These are phyloP conservation scores for Acheta domesticus DNA, from an alignment of 2,888 invertebrate species.

Conservation along the genomic window DNA sequence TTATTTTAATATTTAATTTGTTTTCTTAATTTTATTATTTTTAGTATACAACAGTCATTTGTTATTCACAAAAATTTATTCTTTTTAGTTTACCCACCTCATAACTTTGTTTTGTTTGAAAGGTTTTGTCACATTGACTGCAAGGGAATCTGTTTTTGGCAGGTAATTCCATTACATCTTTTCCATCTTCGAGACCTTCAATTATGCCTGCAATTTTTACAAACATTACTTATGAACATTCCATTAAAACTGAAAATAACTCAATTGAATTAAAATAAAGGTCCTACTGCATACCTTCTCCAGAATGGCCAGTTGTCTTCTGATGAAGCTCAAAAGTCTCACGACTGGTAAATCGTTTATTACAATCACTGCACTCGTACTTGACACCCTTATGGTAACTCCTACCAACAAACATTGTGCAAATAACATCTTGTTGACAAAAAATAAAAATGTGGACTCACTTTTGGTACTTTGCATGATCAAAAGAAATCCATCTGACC, in stretches of 20 bases:
- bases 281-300: conserved; percentile 45
- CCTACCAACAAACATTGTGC: conserved; percentile 38
- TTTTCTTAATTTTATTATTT: too few relatives aligned
- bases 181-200: conserved; percentile 45
- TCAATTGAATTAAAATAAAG: neutral
- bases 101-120: conserved; percentile 58
- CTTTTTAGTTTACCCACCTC: conserved; percentile 45
- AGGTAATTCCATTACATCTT: conserved; percentile 28
- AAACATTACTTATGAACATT: neutral
- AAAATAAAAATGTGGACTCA: too few relatives aligned
- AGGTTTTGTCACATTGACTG: conserved; percentile 58
- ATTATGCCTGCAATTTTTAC: conserved; percentile 42
- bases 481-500: too few relatives aligned
- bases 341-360: conserved; percentile 51
- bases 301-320: conserved; percentile 53
- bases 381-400: conserved; percentile 58
- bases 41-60: too few relatives aligned
- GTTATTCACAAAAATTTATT: too few relatives aligned
- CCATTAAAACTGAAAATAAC: neutral
- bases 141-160: conserved; percentile 48
- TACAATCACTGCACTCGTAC: conserved; percentile 59
- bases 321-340: conserved; percentile 58
- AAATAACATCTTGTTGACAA: neutral
- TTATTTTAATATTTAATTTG: too few relatives aligned
- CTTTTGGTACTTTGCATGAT: too few relatives aligned